Base-by-base conservation (phyloP, 1,140 invertebrate genomes). In the Panonychus citri region DNA sequence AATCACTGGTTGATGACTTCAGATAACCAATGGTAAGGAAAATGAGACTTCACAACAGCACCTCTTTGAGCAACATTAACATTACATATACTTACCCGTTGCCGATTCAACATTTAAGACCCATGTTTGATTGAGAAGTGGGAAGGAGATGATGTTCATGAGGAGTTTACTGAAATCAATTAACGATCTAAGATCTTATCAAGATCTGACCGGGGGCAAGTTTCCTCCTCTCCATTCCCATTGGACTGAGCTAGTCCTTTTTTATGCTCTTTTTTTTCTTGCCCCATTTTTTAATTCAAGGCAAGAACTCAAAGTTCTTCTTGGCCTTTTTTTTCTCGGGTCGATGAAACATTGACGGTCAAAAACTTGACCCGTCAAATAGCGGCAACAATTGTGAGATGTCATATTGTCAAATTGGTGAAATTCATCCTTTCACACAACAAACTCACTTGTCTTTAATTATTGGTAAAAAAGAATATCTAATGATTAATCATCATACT, bases 161-260 rank as follows among this genome's bases (percentile, higher is more conserved):
- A 34, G 12, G 12, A 34, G 30, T 34, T 5, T 34, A 34, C 12
- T 34, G 5, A n/a, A n/a, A 7, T 34, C 30, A 34, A 56, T 88
- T 83, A 37, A 79, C 70, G 4, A 91, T 67, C 3, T 76, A 74
- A 48, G 87, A 67, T 3, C 76, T 76, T 64, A 79, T 78, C 15
- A 91, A 66, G 8, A n/a, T n/a, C 71, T 65, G 55, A 85, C 77
- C 56, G 90, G 65, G 49, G 30, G 30, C 30, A 34, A 7, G 0
- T 85, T 65, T 48, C 77, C 76, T 57, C 71, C 74, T 58, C 90
- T 73, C 85, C 89, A 65, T 4, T 73, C 69, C 66, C 61, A 55
- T 59, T 49, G 54, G 54, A n/a, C 40, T 57, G 42, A 37, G 27
- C 15, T 42, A 56, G 34, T 17, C 19, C 30, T 39, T 24, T 24